phyloP scores from a whole-genome alignment of 2,888 invertebrate genomes.

The Gisinianus flammeolus region DNA sequence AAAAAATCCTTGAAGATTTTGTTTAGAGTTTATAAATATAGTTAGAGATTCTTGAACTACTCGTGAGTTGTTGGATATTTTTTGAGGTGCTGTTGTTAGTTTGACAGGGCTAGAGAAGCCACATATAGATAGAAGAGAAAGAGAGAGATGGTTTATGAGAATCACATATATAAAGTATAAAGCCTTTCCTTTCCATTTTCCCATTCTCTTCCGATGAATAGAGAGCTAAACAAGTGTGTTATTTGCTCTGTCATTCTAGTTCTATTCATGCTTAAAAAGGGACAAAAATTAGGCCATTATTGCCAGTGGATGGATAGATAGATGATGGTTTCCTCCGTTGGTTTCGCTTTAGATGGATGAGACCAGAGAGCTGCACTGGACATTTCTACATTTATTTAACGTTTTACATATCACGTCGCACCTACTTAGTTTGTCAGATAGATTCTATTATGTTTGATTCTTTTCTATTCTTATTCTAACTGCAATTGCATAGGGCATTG shows the following conservation, averaged over 20 bases:
- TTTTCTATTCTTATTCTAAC: conserved; percentile 23
- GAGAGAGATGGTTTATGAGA: conserved; percentile 38
- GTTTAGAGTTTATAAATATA: background rate
- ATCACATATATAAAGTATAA: conserved; percentile 36
- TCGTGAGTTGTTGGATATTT: background rate
- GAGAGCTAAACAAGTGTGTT: conserved; percentile 59
- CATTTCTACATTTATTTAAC: conserved; percentile 17
- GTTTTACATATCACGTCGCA: conserved; percentile 12
- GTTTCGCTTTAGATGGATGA: conserved; percentile 23
- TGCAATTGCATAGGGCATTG: conserved; percentile 16
- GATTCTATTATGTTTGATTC: conserved; percentile 22
- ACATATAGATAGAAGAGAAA: conserved; percentile 1
- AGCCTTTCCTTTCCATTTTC: conserved; percentile 40
- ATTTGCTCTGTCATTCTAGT: conserved; percentile 58
- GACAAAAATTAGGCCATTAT: conserved; percentile 59
- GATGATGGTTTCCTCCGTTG: background rate
- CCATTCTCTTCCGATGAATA: conserved; percentile 49
- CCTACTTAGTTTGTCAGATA: conserved; percentile 28
- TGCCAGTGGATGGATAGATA: conserved; percentile 37
- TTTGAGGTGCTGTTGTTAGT: conserved; percentile 24
- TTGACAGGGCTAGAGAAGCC: conserved; percentile 17
- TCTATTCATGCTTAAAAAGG: conserved; percentile 57
- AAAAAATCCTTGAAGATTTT: too few relatives aligned
- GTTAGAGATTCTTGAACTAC: background rate
- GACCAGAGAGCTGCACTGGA: conserved; percentile 31